Evolutionary conservation across 2,113 vertebrate genomes (phyloP).

Genomic region (Paratilapia polleni): DNA sequence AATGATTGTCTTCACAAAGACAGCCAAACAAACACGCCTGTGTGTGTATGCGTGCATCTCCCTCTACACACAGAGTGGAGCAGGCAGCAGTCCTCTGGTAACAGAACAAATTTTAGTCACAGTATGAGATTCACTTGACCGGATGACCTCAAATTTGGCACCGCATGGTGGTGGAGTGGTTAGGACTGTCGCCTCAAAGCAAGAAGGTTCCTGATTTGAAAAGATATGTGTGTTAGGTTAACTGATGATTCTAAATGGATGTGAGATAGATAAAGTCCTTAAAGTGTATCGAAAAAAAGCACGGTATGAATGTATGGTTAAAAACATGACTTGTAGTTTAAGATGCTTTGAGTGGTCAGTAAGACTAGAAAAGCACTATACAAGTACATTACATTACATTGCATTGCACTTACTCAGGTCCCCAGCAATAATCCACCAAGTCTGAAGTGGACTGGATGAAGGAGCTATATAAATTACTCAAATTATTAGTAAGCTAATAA

Average conservation of each 20-base stretch:
- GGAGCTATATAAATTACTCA: background rate
- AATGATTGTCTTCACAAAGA: too few relatives aligned
- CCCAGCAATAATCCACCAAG: accelerated
- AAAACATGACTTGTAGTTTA: background rate
- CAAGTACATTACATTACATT: background rate
- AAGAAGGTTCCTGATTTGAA: accelerated
- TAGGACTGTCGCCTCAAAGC: too few relatives aligned
- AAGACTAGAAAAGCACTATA: background rate
- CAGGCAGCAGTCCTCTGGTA: background rate
- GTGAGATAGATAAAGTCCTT: background rate
- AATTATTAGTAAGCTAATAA: too few relatives aligned
- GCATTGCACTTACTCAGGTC: background rate
- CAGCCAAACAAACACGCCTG: too few relatives aligned
- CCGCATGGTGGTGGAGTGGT: too few relatives aligned
- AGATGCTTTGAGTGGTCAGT: background rate
- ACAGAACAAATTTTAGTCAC: background rate
- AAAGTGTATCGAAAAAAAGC: background rate
- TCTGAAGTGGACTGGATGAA: background rate
- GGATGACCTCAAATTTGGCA: background rate
- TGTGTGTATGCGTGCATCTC: background rate
- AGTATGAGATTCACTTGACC: background rate
- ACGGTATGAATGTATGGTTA: too few relatives aligned
- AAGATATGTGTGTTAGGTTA: background rate
- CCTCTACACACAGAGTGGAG: background rate
- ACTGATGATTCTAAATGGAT: background rate